Conservation (phyloP, 2,888 invertebrate genomes). For the Drosophila rellima region DNA sequence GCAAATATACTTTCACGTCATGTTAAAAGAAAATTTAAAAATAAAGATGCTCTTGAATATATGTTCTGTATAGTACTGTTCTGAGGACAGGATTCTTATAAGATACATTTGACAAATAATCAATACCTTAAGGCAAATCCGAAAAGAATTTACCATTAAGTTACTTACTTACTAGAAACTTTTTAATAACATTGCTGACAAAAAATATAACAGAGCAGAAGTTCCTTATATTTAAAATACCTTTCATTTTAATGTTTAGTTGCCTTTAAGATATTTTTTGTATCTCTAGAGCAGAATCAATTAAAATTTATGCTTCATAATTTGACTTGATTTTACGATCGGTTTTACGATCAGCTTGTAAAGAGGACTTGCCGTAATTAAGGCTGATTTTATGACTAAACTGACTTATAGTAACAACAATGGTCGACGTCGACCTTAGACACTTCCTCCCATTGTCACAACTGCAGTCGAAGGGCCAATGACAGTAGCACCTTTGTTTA, state of each 20-base stretch:
- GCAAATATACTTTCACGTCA: too few relatives aligned
- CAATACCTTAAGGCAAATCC: too few relatives aligned
- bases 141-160: too few relatives aligned
- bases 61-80: background rate
- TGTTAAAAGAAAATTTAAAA: too few relatives aligned
- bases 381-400: slow-evolving; percentile 35
- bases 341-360: slow-evolving; percentile 50
- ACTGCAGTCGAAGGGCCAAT: slow-evolving; percentile 43
- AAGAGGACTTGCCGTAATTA: slow-evolving; percentile 51
- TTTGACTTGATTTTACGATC: slow-evolving; percentile 17
- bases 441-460: slow-evolving; percentile 74
- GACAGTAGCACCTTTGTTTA: slow-evolving; percentile 65
- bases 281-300: background rate
- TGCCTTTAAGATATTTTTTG: background rate
- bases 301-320: background rate
- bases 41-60: background rate
- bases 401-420: slow-evolving; percentile 19
- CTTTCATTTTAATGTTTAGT: background rate
- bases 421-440: slow-evolving; percentile 59
- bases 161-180: too few relatives aligned
- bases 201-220: background rate
- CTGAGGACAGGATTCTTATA: too few relatives aligned
- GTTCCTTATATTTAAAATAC: background rate
- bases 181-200: too few relatives aligned
- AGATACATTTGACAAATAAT: too few relatives aligned